Evolutionary conservation across 35 echinoderm and acorn worm species (phyloP), one percentile per base, ranked within the genome.

Genomic region (Apostichopus japonicus): DNA sequence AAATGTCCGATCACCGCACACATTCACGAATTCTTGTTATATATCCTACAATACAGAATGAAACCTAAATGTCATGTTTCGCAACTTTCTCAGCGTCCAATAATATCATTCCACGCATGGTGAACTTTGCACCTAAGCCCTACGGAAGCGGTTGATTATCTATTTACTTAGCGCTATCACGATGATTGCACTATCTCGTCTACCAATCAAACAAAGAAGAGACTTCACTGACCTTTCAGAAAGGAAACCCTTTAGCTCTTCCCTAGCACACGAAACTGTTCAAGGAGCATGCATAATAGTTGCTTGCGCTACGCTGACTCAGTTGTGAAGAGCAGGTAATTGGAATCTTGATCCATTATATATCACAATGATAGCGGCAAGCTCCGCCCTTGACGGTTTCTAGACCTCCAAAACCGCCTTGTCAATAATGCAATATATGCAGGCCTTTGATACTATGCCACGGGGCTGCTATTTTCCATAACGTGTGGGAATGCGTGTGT

Each of bases 171-270:
- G 71, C 22, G 71, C 17, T 75, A 61, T 61, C 33, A 75, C 71
- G 71, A 23, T 75, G 71, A 75, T 19, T 19, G 71, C 17, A 75
- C 71, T 75, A 19, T 75, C n/a, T 23, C 22, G 71, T 23, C 71
- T 75, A 75, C 71, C 71, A 75, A 75, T 75, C 71, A 75, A 61
- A 75, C 71, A 75, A 75, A 44, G 33, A 75, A 75, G 71, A 75
- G 71, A 21, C 22, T 23, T 75, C 16, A 75, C 71, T 75, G 71
- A 75, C 71, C 71, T 75, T 75, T 75, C 71, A 21, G 71, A 75
- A 75, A 75, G 71, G 71, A 75, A 75, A 75, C 71, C 71, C 71
- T 75, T 19, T 75, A 75, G 71, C 71, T 21, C 71, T 61, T 61
- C 57, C 57, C 57, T 61, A n/a, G 71, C 71, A 75, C 71, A 23